Conservation (phyloP, 2,888 invertebrate species). For the Clanis bilineata region DNA sequence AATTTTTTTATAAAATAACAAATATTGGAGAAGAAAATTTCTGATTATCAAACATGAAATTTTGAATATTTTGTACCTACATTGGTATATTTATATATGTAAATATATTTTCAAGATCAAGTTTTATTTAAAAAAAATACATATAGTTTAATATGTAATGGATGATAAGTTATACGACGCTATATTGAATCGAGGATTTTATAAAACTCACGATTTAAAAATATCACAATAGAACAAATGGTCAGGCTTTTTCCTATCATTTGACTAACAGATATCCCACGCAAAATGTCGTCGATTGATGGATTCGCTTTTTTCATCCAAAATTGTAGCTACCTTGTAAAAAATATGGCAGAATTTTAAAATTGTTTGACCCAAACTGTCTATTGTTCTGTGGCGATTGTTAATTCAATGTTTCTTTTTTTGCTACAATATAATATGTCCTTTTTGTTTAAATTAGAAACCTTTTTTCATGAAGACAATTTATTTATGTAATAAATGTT, state of each 20-base stretch:
- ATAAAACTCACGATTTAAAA: neutral
- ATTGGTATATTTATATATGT: neutral
- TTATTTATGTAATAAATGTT: no score
- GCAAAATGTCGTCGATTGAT: neutral
- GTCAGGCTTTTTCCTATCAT: neutral
- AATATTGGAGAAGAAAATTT: neutral
- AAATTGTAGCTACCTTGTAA: neutral
- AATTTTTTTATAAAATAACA: no score
- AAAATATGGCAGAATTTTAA: neutral
- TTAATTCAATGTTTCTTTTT: neutral
- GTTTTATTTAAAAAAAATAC: neutral
- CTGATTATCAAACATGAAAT: neutral
- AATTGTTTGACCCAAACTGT: neutral
- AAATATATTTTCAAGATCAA: constrained; percentile 6
- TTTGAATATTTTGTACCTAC: neutral
- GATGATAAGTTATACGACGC: neutral
- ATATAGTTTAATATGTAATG: neutral
- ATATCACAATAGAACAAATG: neutral
- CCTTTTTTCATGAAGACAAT: neutral
- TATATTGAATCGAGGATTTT: neutral
- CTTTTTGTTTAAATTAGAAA: neutral
- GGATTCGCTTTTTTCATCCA: neutral
- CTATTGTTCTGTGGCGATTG: neutral
- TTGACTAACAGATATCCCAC: neutral
- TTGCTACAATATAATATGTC: neutral